Percentiles rank a stretch among this genome's conserved stretches.
These are phyloP conservation scores for Pseudorhombus dupliciocellatus DNA, from an alignment of 2,113 vertebrate genomes.

Conservation along the genomic window DNA sequence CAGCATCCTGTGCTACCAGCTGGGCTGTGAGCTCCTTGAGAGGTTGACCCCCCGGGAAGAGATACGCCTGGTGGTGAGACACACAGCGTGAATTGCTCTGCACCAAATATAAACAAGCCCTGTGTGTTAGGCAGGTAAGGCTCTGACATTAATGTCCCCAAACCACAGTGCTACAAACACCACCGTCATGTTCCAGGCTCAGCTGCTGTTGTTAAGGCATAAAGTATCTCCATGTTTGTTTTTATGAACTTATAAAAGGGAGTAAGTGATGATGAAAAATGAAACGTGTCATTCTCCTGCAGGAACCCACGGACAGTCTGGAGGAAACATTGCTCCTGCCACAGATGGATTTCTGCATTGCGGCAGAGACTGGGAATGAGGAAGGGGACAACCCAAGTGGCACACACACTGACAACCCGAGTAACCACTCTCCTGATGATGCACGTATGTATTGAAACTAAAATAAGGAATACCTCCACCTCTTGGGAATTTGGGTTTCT, in stretches of 20 bases:
- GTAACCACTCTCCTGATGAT: conserved; percentile 82
- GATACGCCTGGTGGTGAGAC: conserved; percentile 96
- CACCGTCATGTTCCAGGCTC: not conserved
- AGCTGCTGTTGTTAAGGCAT: not conserved
- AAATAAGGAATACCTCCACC: not conserved
- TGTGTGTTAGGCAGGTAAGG: conserved; percentile 3
- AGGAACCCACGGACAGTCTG: conserved; percentile 95
- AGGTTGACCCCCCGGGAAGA: conserved; percentile 95
- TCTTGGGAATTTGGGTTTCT: not conserved
- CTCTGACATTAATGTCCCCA: conserved; percentile 20
- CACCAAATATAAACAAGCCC: conserved; percentile 32
- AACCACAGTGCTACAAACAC: conserved; percentile 9
- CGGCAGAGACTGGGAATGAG: conserved; percentile 81
- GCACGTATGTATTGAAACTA: conserved; percentile 78
- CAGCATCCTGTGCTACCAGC: conserved; percentile 98
- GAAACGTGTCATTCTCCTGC: conserved; percentile 45
- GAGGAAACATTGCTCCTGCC: conserved; percentile 93
- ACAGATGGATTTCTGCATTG: conserved; percentile 86
- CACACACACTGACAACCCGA: conserved; percentile 86
- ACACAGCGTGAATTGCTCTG: conserved; percentile 18
- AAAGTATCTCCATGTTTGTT: not conserved
- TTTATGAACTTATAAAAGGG: not conserved
- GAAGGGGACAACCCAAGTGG: conserved; percentile 83
- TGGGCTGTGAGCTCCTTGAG: conserved; percentile 95
- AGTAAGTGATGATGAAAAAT: not conserved